phyloP scores from a whole-genome alignment of 2,888 invertebrate genomes.

The Nephrocerus scutellatus region DNA sequence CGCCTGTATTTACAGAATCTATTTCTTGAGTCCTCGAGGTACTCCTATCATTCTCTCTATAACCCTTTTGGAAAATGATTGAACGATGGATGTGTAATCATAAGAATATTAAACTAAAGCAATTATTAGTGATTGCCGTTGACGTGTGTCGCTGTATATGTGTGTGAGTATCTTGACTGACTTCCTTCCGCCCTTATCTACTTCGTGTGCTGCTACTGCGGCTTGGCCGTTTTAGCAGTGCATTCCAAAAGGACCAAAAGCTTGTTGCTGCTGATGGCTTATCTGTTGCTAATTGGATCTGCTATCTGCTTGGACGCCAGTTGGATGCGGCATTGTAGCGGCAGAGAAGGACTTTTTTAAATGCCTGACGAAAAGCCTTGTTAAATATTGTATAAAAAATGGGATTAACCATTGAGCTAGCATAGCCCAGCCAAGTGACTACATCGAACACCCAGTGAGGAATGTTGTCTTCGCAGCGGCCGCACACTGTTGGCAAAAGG shows the following conservation, averaged over 20 bases:
- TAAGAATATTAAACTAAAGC: too few species aligned
- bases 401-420: conserved; percentile 91
- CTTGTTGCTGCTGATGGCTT: conserved; percentile 21
- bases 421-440: conserved; percentile 89
- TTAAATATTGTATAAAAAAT: conserved; percentile 95
- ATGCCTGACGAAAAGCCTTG: conserved; percentile 85
- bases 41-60: too few species aligned
- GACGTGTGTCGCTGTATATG: too few species aligned
- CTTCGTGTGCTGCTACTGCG: too few species aligned
- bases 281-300: conserved; percentile 25
- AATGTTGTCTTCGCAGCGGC: conserved; percentile 68
- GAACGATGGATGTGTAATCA: too few species aligned
- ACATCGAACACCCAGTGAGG: conserved; percentile 76
- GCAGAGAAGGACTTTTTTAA: conserved; percentile 77
- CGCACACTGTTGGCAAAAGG: conserved; percentile 75
- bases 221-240: background rate
- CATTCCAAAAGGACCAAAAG: background rate
- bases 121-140: too few species aligned
- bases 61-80: too few species aligned
- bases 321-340: conserved; percentile 56
- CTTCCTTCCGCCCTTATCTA: too few species aligned
- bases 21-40: too few species aligned
- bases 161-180: too few species aligned
- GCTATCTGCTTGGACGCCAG: conserved; percentile 55
- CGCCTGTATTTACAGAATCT: too few species aligned